Conservation (phyloP, 2,113 vertebrate species). For the Zosterops hypoxanthus region DNA sequence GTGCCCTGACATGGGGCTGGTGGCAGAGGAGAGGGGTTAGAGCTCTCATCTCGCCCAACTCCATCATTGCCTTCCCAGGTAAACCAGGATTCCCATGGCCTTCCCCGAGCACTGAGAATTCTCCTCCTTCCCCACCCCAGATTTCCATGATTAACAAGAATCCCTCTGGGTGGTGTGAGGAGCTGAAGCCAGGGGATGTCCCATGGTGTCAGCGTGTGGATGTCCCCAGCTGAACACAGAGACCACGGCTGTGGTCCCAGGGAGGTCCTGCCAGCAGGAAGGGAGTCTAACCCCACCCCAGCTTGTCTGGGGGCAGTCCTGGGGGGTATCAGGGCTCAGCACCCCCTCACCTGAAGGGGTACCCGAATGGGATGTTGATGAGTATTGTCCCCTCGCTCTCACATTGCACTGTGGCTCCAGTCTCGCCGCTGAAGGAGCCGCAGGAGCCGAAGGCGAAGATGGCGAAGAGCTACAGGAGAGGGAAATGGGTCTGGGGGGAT, state of each 20-base stretch:
- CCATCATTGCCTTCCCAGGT: background rate
- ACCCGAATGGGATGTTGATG: slow-evolving; percentile 80
- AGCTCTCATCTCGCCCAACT: background rate
- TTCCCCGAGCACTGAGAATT: background rate
- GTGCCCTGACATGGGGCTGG: accelerated
- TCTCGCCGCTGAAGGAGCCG: slow-evolving; percentile 85
- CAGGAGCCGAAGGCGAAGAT: slow-evolving; percentile 94
- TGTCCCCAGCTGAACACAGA: background rate
- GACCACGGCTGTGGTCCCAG: accelerated
- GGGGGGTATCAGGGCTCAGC: background rate
- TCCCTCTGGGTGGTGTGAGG: accelerated
- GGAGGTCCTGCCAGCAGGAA: background rate
- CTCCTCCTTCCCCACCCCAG: background rate
- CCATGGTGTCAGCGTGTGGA: background rate
- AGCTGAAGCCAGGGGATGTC: background rate
- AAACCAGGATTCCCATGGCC: background rate
- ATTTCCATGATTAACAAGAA: background rate
- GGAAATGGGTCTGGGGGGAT: background rate
- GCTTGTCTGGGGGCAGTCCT: accelerated
- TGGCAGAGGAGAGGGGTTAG: background rate
- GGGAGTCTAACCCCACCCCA: background rate
- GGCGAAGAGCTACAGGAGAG: slow-evolving; percentile 83
- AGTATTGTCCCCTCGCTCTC: background rate
- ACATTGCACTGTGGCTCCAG: slow-evolving; percentile 80
- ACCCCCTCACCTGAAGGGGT: slow-evolving; percentile 89